These are phyloP conservation scores for Tragulus kanchil DNA, from an alignment of 2,113 vertebrate species.

Conservation along the genomic window DNA sequence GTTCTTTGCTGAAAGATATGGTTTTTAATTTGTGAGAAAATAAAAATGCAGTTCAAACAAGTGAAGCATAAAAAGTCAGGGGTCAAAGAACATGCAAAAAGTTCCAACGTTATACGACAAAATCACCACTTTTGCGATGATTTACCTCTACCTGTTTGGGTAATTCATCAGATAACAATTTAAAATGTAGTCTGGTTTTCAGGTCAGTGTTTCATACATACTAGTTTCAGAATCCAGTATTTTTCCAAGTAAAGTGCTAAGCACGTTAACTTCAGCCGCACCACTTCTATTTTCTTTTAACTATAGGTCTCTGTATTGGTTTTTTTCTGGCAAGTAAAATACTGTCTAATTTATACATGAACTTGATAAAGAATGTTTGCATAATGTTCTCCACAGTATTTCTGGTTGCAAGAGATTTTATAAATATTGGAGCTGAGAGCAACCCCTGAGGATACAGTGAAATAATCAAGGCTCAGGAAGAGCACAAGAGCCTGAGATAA, in stretches of 20 bases:
- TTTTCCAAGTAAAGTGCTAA: slow-evolving; percentile 1
- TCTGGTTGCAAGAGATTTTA: slow-evolving; percentile 5
- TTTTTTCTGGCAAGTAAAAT: slow-evolving; percentile 45
- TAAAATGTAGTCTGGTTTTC: slow-evolving; percentile 44
- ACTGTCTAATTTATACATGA: slow-evolving; percentile 36
- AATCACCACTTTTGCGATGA: slow-evolving; percentile 4
- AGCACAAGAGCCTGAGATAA: background rate
- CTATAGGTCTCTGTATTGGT: slow-evolving; percentile 22
- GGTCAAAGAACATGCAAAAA: slow-evolving; percentile 53
- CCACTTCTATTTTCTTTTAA: slow-evolving; percentile 56
- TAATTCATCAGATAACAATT: slow-evolving; percentile 16
- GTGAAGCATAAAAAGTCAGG: slow-evolving; percentile 58
- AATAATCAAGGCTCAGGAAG: background rate
- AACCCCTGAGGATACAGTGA: background rate
- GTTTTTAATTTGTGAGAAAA: slow-evolving; percentile 80
- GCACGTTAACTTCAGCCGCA: background rate
- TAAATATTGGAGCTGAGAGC: slow-evolving; percentile 16
- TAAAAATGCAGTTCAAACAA: slow-evolving; percentile 69
- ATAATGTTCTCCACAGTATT: background rate
- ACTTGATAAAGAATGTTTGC: slow-evolving; percentile 22
- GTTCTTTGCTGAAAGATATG: slow-evolving; percentile 60
- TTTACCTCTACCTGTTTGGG: background rate
- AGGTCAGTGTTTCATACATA: slow-evolving; percentile 15
- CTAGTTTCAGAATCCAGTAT: background rate
- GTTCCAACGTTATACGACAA: background rate